Conservation (phyloP, 2,888 invertebrate genomes). For the Andrena bicolor region DNA sequence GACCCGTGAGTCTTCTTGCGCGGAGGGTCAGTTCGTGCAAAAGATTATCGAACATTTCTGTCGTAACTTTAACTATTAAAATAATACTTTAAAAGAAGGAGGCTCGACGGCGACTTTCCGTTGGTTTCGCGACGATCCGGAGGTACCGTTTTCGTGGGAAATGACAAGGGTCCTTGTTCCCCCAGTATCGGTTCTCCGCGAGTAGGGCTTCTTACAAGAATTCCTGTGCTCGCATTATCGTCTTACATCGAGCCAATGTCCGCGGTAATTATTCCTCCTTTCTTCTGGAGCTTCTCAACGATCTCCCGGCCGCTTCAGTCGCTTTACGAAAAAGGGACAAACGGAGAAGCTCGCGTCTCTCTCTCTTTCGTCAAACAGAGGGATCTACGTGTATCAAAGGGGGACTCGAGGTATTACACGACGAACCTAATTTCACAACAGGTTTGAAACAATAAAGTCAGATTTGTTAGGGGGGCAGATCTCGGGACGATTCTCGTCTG, state of each 20-base stretch:
- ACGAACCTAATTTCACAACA: background rate
- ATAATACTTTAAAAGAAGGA: too few species aligned
- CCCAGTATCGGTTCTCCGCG: constrained; percentile 63
- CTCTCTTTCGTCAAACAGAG: background rate
- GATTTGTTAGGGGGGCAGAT: constrained; percentile 45
- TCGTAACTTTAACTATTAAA: background rate
- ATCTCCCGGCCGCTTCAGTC: background rate
- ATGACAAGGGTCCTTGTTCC: constrained; percentile 57
- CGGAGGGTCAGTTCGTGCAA: background rate
- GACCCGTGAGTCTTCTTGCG: background rate
- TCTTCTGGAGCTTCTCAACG: background rate
- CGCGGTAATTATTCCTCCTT: constrained; percentile 28
- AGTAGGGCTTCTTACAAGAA: constrained; percentile 70
- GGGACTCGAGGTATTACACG: background rate
- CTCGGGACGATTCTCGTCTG: constrained; percentile 53
- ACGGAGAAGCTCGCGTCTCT: too few species aligned
- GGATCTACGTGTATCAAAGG: background rate
- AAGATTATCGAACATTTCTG: background rate
- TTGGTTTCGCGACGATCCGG: constrained; percentile 32
- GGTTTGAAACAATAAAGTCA: constrained; percentile 66
- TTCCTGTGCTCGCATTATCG: constrained; percentile 65
- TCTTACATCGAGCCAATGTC: constrained; percentile 60
- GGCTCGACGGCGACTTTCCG: constrained; percentile 20
- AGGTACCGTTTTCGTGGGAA: constrained; percentile 53
- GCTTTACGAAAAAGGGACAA: background rate